Evolutionary conservation across 2,888 invertebrate genomes (phyloP).

Genomic region (Muscina levida): DNA sequence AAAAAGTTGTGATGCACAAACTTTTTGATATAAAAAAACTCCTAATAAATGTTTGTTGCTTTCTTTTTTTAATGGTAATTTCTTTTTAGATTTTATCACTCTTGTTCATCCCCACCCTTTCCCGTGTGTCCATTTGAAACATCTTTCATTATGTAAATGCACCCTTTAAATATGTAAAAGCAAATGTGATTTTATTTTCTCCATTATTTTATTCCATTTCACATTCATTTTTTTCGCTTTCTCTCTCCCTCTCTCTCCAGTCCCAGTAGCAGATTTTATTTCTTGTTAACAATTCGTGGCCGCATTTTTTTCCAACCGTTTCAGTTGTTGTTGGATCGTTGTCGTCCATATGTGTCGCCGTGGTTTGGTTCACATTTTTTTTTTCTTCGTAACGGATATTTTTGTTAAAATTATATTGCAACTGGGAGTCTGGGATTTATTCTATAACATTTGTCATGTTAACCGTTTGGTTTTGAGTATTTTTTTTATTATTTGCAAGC

Average conservation of each 20-base stretch:
- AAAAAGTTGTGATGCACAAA: too few relatives aligned
- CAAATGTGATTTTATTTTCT: conserved; percentile 64
- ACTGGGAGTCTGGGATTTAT: conserved; percentile 67
- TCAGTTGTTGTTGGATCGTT: conserved; percentile 25
- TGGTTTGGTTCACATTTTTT: conserved; percentile 13
- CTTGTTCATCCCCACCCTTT: conserved; percentile 39
- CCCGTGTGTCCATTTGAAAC: conserved; percentile 71
- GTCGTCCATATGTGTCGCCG: conserved; percentile 34
- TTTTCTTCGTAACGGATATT: conserved; percentile 46
- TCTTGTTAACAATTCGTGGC: conserved; percentile 66
- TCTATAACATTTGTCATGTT: conserved; percentile 61
- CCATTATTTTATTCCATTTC: conserved; percentile 38
- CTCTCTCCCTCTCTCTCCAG: conserved; percentile 36
- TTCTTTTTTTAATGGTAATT: too few relatives aligned
- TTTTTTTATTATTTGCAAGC: too few relatives aligned
- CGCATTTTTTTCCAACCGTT: conserved; percentile 41
- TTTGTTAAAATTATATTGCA: conserved; percentile 67
- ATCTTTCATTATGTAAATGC: conserved; percentile 79
- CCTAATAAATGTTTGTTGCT: too few relatives aligned
- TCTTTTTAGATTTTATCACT: too few relatives aligned
- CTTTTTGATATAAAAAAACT: too few relatives aligned
- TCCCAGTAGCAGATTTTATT: conserved; percentile 56
- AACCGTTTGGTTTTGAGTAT: conserved; percentile 60
- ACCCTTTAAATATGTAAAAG: conserved; percentile 72
- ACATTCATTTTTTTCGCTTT: conserved; percentile 46